Evolutionary conservation across 2,113 vertebrate genomes (phyloP).

Genomic region (Macaca fascicularis): T2T-MFA8v1.1 NC_088375.1:190972501-190973000

Average conservation of each 20-base stretch:
- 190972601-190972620: not conserved
- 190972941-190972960: not conserved
- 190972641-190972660: not conserved
- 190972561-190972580: too few species aligned
- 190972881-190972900: slow-evolving; percentile 38
- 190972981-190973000: not conserved
- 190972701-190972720: not conserved
- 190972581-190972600: not conserved
- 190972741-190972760: not conserved
- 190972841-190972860: not conserved
- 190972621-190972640: not conserved
- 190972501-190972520: too few species aligned
- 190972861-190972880: slow-evolving; percentile 41
- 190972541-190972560: too few species aligned
- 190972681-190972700: not conserved
- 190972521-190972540: too few species aligned
- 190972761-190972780: not conserved
- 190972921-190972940: not conserved
- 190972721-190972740: not conserved
- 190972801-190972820: not conserved
- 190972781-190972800: not conserved
- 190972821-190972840: not conserved
- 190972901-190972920: slow-evolving; percentile 56
- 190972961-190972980: not conserved
- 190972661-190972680: not conserved